phyloP scores from a whole-genome alignment of 1,140 invertebrate species.

The Zaprionus capensis region DNA sequence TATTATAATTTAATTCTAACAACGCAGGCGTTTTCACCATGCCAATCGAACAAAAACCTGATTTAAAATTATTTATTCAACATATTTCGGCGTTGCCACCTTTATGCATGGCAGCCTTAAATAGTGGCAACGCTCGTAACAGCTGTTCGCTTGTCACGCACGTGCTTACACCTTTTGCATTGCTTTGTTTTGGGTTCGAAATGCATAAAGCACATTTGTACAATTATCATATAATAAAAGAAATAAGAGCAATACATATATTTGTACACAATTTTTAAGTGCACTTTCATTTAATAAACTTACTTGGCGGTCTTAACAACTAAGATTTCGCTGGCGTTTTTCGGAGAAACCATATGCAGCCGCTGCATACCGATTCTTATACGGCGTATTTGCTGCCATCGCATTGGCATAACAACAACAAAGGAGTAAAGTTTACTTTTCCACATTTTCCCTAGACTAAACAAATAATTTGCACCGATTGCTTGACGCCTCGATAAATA shows the following conservation, averaged over 20 bases:
- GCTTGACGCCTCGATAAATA: background rate
- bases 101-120: background rate
- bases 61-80: constrained; percentile 11
- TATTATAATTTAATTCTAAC: background rate
- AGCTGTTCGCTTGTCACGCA: background rate
- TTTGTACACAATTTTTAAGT: background rate
- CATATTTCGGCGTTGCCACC: background rate
- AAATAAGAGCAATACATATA: background rate
- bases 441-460: constrained; percentile 1
- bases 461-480: background rate
- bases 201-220: background rate
- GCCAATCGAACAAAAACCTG: constrained; percentile 3
- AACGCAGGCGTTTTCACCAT: constrained; percentile 23
- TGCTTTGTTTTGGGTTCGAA: background rate
- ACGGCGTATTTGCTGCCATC: background rate
- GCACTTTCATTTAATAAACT: background rate
- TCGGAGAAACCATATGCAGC: background rate
- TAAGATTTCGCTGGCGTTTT: background rate
- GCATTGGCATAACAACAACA: background rate
- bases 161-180: background rate
- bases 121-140: background rate
- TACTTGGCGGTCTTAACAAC: background rate
- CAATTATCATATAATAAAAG: background rate
- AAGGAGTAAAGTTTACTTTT: background rate
- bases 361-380: background rate